phyloP scores from a whole-genome alignment of 2,888 invertebrate species.

The Dolichomitus sp. region DNA sequence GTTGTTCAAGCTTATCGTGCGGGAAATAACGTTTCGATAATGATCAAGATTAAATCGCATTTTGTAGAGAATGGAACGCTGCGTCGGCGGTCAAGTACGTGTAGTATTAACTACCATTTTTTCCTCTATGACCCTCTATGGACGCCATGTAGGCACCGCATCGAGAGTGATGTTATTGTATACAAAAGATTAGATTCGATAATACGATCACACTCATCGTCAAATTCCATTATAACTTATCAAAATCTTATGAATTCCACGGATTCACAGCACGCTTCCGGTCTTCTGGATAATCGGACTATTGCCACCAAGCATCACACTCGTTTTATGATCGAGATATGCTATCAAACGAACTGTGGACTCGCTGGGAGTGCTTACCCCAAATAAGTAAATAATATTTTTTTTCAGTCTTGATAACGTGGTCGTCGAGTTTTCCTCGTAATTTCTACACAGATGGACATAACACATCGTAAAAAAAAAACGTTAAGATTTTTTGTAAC shows the following conservation, averaged over 20 bases:
- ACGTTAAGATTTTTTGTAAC: neutral
- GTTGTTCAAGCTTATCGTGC: conserved; percentile 14
- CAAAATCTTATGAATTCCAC: conserved; percentile 47
- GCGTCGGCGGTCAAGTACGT: conserved; percentile 21
- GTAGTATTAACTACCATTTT: conserved; percentile 4
- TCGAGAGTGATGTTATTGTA: neutral
- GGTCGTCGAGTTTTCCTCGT: neutral
- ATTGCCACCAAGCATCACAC: conserved; percentile 10
- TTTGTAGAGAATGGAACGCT: neutral
- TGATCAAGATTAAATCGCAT: conserved; percentile 8
- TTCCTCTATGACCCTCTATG: neutral
- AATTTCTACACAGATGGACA: neutral
- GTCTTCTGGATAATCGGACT: conserved; percentile 48
- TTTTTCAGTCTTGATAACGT: neutral
- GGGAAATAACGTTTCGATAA: conserved; percentile 20
- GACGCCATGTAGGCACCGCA: neutral
- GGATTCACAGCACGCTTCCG: conserved; percentile 52
- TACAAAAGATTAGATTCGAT: conserved; percentile 14
- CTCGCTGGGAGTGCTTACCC: conserved; percentile 4
- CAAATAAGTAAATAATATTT: conserved; percentile 28
- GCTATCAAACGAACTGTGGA: conserved; percentile 42
- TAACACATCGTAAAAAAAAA: neutral
- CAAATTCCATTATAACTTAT: conserved; percentile 48
- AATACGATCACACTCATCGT: conserved; percentile 10
- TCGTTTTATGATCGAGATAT: conserved; percentile 37